Evolutionary conservation across 2,888 invertebrate genomes (phyloP).

Genomic region (Polyommatus icarus): DNA sequence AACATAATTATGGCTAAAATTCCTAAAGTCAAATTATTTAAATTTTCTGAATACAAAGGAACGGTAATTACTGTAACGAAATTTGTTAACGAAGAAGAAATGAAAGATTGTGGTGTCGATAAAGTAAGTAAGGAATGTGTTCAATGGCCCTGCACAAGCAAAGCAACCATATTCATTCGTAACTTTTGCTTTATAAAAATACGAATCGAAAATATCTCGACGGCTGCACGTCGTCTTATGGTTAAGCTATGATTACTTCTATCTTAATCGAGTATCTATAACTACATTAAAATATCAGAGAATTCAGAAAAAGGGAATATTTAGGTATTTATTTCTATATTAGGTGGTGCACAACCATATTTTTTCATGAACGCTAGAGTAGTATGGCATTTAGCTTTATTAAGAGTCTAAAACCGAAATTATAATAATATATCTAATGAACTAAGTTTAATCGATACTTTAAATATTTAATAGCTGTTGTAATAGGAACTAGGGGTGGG

Average conservation of each 20-base stretch:
- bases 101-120: slow-evolving; percentile 40
- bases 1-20: slow-evolving; percentile 29
- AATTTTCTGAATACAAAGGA: slow-evolving; percentile 9
- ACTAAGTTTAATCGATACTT: slow-evolving; percentile 58
- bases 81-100: slow-evolving; percentile 46
- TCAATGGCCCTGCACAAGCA: slow-evolving; percentile 76
- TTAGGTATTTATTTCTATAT: slow-evolving; percentile 73
- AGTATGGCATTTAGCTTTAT: slow-evolving; percentile 73
- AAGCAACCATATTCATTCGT: slow-evolving; percentile 76
- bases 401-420: slow-evolving; percentile 62
- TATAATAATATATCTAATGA: slow-evolving; percentile 58
- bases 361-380: slow-evolving; percentile 79
- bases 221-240: slow-evolving; percentile 73
- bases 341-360: slow-evolving; percentile 80
- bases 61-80: slow-evolving; percentile 39
- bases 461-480: slow-evolving; percentile 54
- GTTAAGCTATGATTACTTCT: slow-evolving; percentile 75
- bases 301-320: slow-evolving; percentile 79
- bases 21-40: slow-evolving; percentile 3
- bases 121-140: slow-evolving; percentile 49
- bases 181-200: slow-evolving; percentile 80
- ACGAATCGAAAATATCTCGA: slow-evolving; percentile 80
- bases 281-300: slow-evolving; percentile 79
- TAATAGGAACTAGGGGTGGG: slow-evolving; percentile 71
- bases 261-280: slow-evolving; percentile 70